phyloP scores from a whole-genome alignment of 2,113 vertebrate species.

The Laterallus jamaicensis region DNA sequence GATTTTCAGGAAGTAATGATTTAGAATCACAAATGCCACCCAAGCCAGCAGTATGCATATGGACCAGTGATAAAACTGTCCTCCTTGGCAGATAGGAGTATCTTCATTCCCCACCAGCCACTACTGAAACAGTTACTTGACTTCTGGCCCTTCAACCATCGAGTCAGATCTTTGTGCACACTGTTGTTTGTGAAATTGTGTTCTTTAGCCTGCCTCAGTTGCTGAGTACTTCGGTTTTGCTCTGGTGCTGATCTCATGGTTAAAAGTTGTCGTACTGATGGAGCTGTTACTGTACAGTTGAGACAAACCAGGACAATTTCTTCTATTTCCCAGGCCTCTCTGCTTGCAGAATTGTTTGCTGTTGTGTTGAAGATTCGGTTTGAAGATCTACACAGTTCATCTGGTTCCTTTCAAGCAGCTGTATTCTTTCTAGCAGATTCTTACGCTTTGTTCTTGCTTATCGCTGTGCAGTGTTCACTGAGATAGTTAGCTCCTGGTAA shows the following conservation, averaged over 20 bases:
- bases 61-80: neutral
- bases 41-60: rapidly evolving
- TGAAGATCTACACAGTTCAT: neutral
- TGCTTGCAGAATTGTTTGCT: neutral
- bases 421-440: neutral
- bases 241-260: neutral
- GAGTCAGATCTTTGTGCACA: neutral
- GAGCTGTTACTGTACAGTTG: neutral
- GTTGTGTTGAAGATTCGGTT: neutral
- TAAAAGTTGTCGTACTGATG: neutral
- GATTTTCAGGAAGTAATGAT: neutral
- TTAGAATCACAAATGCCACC: neutral
- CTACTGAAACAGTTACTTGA: neutral
- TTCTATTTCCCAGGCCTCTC: neutral
- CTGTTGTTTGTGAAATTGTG: neutral
- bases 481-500: neutral
- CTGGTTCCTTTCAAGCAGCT: neutral
- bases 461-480: neutral
- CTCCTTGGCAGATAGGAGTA: neutral
- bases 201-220: neutral
- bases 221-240: neutral
- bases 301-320: neutral
- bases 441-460: neutral
- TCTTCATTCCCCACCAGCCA: neutral
- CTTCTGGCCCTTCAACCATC: neutral